Evolutionary conservation across 2,797 vertebrate species (phyloP).

Genomic region (Buphagus erythrorhynchus): DNA sequence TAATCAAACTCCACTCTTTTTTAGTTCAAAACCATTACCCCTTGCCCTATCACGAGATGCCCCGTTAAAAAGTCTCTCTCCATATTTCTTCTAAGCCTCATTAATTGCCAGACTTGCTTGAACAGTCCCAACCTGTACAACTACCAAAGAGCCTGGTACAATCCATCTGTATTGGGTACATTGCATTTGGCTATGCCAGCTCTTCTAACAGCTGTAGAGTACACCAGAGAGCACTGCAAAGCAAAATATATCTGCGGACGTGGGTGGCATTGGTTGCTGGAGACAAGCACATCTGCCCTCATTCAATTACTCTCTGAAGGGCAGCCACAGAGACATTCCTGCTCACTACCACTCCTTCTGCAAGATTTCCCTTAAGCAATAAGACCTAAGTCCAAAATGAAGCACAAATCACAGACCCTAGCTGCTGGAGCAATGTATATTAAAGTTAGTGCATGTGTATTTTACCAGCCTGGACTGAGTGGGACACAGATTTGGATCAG

Average conservation of each 20-base stretch:
- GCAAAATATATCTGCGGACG: background rate
- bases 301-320: background rate
- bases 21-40: background rate
- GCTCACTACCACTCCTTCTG: background rate
- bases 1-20: background rate
- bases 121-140: background rate
- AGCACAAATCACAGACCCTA: background rate
- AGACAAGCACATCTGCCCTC: background rate
- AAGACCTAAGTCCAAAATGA: background rate
- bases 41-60: background rate
- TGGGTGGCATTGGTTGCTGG: background rate
- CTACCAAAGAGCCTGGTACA: background rate
- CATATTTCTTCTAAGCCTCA: background rate
- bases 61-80: background rate
- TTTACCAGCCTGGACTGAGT: background rate
- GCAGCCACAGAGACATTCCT: background rate
- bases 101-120: background rate
- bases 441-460: background rate
- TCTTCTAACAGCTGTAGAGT: background rate
- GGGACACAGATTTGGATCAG: background rate
- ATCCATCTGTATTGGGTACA: accelerated
- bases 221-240: background rate
- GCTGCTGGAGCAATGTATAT: background rate
- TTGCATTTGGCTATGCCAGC: background rate
- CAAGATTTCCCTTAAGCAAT: background rate